These are phyloP conservation scores for Garra rufa DNA, from an alignment of 2,113 vertebrate genomes.

Conservation along the genomic window DNA sequence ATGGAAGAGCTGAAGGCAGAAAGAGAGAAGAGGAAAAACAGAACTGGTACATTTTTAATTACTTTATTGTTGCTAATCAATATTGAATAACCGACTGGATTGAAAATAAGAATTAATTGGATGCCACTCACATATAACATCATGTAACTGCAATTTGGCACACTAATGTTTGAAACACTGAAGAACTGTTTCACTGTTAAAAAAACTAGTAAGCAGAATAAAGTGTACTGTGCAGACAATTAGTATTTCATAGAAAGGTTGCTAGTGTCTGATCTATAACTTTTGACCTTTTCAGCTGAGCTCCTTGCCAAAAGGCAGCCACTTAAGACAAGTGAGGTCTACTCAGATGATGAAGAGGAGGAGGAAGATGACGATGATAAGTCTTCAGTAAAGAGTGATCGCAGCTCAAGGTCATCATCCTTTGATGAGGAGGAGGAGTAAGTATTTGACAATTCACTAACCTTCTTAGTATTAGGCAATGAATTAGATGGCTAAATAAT, in stretches of 20 bases:
- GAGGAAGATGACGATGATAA: conserved; percentile 98
- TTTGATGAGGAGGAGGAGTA: conserved; percentile 94
- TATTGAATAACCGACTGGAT: neutral
- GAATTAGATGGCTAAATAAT: neutral
- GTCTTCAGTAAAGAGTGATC: conserved; percentile 95
- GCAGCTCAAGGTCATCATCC: conserved; percentile 91
- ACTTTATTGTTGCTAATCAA: neutral
- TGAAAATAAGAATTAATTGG: neutral
- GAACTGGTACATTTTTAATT: conserved; percentile 78
- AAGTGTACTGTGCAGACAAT: neutral
- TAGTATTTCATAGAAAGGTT: neutral
- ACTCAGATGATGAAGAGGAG: conserved; percentile 96
- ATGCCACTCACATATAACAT: neutral
- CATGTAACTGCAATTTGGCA: neutral
- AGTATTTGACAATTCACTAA: conserved; percentile 62
- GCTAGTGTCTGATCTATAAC: neutral
- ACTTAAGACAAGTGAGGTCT: conserved; percentile 97
- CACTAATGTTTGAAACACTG: neutral
- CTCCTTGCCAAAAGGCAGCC: conserved; percentile 94
- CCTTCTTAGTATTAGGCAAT: neutral
- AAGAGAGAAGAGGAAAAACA: conserved; percentile 96
- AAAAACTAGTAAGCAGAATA: neutral
- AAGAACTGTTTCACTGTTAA: too few relatives aligned
- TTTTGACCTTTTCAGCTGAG: conserved; percentile 82
- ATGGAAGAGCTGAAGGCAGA: conserved; percentile 99